These are phyloP conservation scores for Anhinga rufa DNA, from an alignment of 2,113 vertebrate species.

Conservation along the genomic window DNA sequence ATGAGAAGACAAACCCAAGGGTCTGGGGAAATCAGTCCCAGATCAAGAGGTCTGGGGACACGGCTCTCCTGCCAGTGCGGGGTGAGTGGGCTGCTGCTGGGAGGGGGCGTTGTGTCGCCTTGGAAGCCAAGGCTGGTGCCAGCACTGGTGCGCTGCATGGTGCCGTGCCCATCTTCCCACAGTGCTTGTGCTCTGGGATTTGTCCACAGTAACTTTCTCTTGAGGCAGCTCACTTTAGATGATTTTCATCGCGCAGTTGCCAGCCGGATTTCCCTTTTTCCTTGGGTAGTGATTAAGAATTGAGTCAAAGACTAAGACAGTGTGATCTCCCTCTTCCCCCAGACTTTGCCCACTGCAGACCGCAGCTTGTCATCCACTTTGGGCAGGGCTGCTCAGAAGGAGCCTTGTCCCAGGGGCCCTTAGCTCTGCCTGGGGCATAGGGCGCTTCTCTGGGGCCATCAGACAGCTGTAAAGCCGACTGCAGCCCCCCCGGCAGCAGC, in stretches of 20 bases:
- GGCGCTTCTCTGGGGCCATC: accelerated
- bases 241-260: neutral
- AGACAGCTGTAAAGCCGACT: neutral
- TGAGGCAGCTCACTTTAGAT: neutral
- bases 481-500: neutral
- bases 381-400: neutral
- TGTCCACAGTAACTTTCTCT: neutral
- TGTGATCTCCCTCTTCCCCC: neutral
- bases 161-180: accelerated
- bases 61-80: neutral
- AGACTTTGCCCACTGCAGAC: neutral
- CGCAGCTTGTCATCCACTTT: accelerated
- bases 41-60: neutral
- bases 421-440: accelerated
- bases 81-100: neutral
- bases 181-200: neutral
- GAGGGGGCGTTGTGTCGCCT: neutral
- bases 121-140: neutral
- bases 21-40: neutral
- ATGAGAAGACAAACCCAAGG: neutral
- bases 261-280: neutral
- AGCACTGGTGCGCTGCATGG: neutral
- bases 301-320: neutral
- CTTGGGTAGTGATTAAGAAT: neutral
- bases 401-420: neutral